Evolutionary conservation across 2,797 vertebrate genomes (phyloP).

Genomic region (Rhinoraja longicauda): DNA sequence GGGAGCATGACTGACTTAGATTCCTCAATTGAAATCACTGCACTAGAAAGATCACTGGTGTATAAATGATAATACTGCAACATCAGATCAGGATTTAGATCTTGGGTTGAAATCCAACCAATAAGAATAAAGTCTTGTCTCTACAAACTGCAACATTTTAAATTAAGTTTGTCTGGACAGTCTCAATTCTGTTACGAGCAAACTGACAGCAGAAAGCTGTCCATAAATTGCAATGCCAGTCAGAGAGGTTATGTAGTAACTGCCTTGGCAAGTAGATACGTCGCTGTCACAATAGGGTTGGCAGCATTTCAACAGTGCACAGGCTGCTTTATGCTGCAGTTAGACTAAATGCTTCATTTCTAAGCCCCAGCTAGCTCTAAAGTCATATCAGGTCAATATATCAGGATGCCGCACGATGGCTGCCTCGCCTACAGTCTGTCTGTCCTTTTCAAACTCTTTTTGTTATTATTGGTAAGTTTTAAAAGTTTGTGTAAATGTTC

Average conservation of each 20-base stretch:
- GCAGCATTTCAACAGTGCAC: not conserved
- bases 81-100: not conserved
- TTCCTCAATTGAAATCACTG: not conserved
- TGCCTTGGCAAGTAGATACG: not conserved
- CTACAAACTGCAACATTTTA: not conserved
- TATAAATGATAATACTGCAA: not conserved
- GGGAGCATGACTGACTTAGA: not conserved
- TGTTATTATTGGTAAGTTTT: no score
- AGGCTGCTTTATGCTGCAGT: not conserved
- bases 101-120: not conserved
- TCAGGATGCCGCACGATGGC: no score
- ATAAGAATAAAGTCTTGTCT: not conserved
- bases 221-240: not conserved
- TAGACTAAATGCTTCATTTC: not conserved
- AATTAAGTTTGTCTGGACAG: not conserved
- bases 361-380: no score
- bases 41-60: not conserved
- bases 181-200: not conserved
- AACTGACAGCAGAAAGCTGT: not conserved
- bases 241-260: not conserved
- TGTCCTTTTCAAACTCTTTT: no score
- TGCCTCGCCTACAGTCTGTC: no score
- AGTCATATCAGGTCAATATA: not conserved
- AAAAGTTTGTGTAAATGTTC: no score
- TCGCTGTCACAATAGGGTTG: not conserved